Base-by-base conservation (phyloP, 2,797 vertebrate genomes). In the Atherinosoma microstoma region DNA sequence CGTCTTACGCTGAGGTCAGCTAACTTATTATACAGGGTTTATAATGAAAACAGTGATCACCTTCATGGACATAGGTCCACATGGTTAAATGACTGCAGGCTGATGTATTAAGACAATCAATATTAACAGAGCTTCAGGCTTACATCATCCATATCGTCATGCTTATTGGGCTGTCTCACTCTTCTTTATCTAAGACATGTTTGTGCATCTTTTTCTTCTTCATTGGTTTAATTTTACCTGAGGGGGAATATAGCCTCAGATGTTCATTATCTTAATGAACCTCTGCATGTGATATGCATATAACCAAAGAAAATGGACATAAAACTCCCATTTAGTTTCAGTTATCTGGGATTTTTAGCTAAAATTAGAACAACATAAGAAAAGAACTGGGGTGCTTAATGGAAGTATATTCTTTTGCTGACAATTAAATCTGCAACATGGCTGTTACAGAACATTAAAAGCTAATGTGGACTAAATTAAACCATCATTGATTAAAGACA, bases 251-350 rank as follows among this genome's bases (percentile, higher is more conserved):
- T 65, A 32, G 20, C 36, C 20, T 27, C 45, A 49, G 6, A 47
- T 49, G 9, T 49, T 49, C 20, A 42, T 64, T 36, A 58, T 38
- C 60, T 64, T 34, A 58, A 8, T 59, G 54, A 18, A 68, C 1
- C 16, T 68, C 57, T 42, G 58, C 22, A n/a, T 49, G 45, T 27
- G n/a, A 68, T 68, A 18, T 68, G 30, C 45, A 45, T 10, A 68
- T 59, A 18, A 68, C 13, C 18, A 20, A 58, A 35, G 30, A 47
- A 32, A 65, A 34, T 35, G n/a, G 34, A 38, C 13, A 51, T 22
- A 36, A 38, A 63, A 20, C 11, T 24, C 2, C 18, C 61, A 58
- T 58, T 57, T 49, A 54, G 24, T 29, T 54, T 29, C 24, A 29
- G 18, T 49, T 49, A 49, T 49, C 45, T 49, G 20, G n/a, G 7